Conservation (phyloP, 2,113 vertebrate genomes). For the Coptodon bakossiorum region DNA sequence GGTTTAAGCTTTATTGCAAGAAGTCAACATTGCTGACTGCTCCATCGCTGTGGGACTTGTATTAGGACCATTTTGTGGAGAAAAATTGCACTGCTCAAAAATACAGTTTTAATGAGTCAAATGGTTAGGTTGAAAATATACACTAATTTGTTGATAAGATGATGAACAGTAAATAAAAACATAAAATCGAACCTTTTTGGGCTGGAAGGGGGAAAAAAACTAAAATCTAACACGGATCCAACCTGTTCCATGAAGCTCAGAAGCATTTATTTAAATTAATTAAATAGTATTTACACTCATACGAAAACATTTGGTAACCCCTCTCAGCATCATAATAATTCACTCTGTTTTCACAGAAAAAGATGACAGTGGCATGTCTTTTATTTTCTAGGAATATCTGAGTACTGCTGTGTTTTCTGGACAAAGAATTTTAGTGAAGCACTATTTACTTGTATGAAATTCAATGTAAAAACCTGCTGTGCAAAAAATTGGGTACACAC, state of each 20-base stretch:
- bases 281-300: not conserved
- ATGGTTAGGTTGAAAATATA: not conserved
- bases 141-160: not conserved
- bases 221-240: not conserved
- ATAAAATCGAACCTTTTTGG: rapidly evolving
- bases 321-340: too few relatives aligned
- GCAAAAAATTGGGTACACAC: not conserved
- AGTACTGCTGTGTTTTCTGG: not conserved
- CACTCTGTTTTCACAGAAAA: not conserved
- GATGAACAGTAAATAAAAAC: not conserved
- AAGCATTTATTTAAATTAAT: not conserved
- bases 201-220: not conserved
- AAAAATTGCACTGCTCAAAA: not conserved
- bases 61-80: rapidly evolving
- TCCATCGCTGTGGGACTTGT: not conserved
- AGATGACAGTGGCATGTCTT: not conserved
- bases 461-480: not conserved
- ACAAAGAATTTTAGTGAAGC: not conserved
- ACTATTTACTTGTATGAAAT: too few relatives aligned
- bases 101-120: not conserved
- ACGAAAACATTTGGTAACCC: not conserved
- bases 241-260: not conserved
- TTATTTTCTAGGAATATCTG: not conserved
- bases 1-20: not conserved
- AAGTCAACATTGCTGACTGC: not conserved